A percentile compares a stretch with the other conserved stretches of the same genome.
Evolutionary conservation across 2,888 invertebrate genomes (phyloP).

Genomic region (Taphrorychus bicolor): DNA sequence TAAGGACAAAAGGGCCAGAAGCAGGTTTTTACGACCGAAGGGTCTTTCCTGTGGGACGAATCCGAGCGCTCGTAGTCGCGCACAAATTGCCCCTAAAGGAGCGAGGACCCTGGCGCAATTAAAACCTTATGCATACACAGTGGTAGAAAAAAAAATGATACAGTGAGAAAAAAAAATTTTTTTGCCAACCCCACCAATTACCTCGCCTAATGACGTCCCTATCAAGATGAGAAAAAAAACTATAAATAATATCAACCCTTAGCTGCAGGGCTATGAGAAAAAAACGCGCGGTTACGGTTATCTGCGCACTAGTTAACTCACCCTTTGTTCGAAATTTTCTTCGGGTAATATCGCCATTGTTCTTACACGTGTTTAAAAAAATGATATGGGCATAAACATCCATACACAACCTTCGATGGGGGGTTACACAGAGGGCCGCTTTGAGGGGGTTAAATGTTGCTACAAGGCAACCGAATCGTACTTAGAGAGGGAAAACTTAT

Average conservation of each 20-base stretch:
- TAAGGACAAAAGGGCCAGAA: conserved; percentile 42
- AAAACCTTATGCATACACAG: conserved; percentile 18
- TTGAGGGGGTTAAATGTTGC: not conserved
- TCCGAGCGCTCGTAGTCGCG: conserved; percentile 18
- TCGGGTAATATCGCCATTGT: conserved; percentile 22
- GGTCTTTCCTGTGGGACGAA: conserved; percentile 32
- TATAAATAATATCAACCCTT: conserved; percentile 46
- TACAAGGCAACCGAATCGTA: not conserved
- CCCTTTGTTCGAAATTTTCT: conserved; percentile 18
- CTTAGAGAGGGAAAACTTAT: conserved; percentile 14
- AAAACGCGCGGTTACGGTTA: conserved; percentile 35
- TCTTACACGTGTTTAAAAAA: conserved; percentile 25
- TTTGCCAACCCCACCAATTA: conserved; percentile 23
- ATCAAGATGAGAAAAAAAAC: conserved; percentile 41
- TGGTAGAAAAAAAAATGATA: too few species aligned
- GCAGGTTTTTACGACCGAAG: conserved; percentile 39
- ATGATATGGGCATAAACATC: conserved; percentile 18
- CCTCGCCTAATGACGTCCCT: conserved; percentile 7
- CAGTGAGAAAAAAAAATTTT: conserved; percentile 4
- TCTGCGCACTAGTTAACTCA: conserved; percentile 13
- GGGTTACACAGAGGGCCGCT: not conserved
- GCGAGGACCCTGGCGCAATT: conserved; percentile 25
- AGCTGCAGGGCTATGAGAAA: conserved; percentile 44
- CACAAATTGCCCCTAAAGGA: conserved; percentile 29
- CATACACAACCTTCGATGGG: not conserved